Evolutionary conservation across 2,888 invertebrate genomes (phyloP), one percentile per base, ranked within the genome.

Genomic region (Archips crataeganus): DNA sequence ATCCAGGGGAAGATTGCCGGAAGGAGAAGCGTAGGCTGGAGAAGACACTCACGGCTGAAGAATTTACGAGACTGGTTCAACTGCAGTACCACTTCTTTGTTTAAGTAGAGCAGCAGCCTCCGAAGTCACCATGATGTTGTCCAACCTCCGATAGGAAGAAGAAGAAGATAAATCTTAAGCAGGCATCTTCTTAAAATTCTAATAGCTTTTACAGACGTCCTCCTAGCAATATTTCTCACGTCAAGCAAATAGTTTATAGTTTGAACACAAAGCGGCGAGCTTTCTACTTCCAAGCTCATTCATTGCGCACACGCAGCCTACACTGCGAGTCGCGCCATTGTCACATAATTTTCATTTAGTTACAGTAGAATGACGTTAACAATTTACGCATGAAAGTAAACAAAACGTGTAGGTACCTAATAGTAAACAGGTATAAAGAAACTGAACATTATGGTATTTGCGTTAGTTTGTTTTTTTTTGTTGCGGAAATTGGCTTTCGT

Each of bases 291-390:
- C 8, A 54, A 54, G 54, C 54, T 54, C 54, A 9, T 54, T 54
- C 23, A 54, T 54, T 49, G 49, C 49, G 49, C 49, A 6, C 49
- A 11, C n/a, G 49, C 49, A 54, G 54, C 54, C 23, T 54, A 8
- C 54, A 23, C 54, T 8, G 39, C 49, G 49, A 23, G 54, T 2
- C 10, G 15, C 23, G 23, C 54, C 54, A 54, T 54, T 54, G 54
- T 54, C 54, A 54, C 54, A 54, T 23, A 23, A 54, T 54, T 39
- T 39, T 23, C 54, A 54, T 54, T 54, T 54, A 54, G 23, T 54
- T n/a, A 15, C 54, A 9, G 23, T 54, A 54, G 23, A 54, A 54
- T 54, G 23, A 54, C 23, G 9, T 23, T 23, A 54, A 15, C 54
- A 54, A 23, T 54, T 23, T 54, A 54, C 23, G 54, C 54, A 54